These are phyloP conservation scores for Ibidorhyncha struthersii DNA, from an alignment of 2,113 vertebrate species.

Conservation along the genomic window DNA sequence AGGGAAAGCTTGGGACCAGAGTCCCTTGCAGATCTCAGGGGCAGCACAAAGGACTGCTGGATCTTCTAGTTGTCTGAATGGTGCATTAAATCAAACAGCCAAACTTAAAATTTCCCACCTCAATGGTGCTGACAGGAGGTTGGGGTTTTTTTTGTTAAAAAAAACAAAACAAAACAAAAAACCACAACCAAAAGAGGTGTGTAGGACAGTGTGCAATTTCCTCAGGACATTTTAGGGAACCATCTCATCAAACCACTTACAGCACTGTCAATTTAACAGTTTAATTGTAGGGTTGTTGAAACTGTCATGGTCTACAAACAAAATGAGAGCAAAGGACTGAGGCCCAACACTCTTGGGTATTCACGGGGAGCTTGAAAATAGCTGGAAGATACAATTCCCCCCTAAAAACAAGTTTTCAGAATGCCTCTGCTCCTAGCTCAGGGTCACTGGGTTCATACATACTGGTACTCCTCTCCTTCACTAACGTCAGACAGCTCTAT, in stretches of 20 bases:
- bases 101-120: background rate
- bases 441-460: background rate
- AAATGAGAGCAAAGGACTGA: background rate
- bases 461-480: background rate
- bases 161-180: too few species aligned
- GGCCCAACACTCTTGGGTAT: background rate
- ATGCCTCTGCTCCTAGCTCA: background rate
- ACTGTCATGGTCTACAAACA: background rate
- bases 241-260: background rate
- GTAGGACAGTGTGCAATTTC: background rate
- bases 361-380: background rate
- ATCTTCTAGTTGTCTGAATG: background rate
- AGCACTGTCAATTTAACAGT: background rate
- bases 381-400: background rate
- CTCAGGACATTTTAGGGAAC: background rate
- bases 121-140: background rate
- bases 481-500: background rate
- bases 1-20: background rate
- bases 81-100: background rate
- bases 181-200: background rate
- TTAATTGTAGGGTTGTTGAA: background rate
- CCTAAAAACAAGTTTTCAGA: background rate
- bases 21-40: background rate
- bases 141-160: too few species aligned
- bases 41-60: background rate